A percentile compares a stretch with the other conserved stretches of the same genome.
phyloP scores from a whole-genome alignment of 1,140 invertebrate species.

The Euglossa dilemma region DNA sequence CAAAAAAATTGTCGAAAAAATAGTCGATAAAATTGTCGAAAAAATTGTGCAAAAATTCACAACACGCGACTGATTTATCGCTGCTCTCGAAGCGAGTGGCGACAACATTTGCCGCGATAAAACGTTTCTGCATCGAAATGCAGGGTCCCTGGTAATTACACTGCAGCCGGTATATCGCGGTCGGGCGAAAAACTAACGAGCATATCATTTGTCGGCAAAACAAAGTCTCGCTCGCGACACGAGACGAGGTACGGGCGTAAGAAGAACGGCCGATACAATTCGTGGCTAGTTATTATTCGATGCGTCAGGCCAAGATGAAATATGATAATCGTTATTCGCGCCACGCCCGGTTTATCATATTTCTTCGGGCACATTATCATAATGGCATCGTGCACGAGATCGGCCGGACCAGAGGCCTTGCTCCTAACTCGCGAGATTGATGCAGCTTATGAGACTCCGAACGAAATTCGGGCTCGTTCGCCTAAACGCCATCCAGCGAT shows the following conservation, averaged over 20 bases:
- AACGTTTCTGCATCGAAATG: no score
- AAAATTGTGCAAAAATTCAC: no score
- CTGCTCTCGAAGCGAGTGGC: no score
- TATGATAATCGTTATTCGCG: constrained; percentile 72
- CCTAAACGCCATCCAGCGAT: not conserved
- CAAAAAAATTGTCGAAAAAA: no score
- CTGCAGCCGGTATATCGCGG: not conserved
- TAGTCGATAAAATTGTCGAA: no score
- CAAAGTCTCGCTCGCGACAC: not conserved
- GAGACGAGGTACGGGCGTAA: not conserved
- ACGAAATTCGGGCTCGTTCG: not conserved
- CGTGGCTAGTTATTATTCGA: constrained; percentile 45
- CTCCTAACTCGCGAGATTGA: constrained; percentile 1
- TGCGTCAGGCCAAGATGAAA: constrained; percentile 71
- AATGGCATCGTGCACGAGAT: constrained; percentile 54
- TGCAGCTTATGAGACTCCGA: not conserved
- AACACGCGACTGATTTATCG: no score
- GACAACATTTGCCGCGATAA: no score
- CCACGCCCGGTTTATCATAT: constrained; percentile 76
- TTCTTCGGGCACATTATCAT: constrained; percentile 76
- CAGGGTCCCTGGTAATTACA: not conserved
- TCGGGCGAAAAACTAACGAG: not conserved
- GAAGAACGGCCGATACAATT: constrained; percentile 24
- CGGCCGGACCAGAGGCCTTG: not conserved
- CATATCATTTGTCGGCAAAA: constrained; percentile 4